Percentiles rank a stretch among this genome's conserved stretches.
These are phyloP conservation scores for Paracyprichromis sp. DNA, from an alignment of 2,113 vertebrate genomes.

Conservation along the genomic window DNA sequence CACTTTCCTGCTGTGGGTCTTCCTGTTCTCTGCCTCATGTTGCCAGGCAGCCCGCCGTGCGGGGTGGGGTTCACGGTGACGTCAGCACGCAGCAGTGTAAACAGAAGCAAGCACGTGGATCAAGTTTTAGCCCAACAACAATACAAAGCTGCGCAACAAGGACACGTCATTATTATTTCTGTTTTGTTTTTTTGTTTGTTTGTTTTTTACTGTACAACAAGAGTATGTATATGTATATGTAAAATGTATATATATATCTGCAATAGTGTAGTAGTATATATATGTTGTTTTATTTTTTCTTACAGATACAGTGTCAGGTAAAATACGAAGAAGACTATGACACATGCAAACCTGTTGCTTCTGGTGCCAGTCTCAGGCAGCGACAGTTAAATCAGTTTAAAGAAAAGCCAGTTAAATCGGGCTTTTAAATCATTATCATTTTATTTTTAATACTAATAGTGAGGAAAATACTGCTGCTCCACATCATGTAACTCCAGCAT, in stretches of 20 bases:
- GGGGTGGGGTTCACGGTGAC: slow-evolving; percentile 59
- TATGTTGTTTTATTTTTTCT: background rate
- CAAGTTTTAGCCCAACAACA: slow-evolving; percentile 27
- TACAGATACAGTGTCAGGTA: background rate
- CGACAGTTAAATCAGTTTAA: background rate
- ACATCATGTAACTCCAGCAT: background rate
- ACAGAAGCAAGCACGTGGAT: slow-evolving; percentile 67
- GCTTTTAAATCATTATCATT: background rate
- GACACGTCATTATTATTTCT: background rate
- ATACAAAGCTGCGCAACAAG: background rate
- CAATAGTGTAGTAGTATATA: background rate
- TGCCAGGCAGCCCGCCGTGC: slow-evolving; percentile 48
- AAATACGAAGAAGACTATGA: background rate
- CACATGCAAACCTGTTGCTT: background rate
- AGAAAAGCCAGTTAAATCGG: background rate
- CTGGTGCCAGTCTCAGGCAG: background rate
- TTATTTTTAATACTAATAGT: background rate
- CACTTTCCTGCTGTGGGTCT: slow-evolving; percentile 21
- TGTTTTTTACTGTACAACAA: background rate
- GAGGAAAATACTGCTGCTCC: background rate
- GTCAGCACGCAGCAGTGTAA: slow-evolving; percentile 66
- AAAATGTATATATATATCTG: background rate
- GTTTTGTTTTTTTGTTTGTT: background rate
- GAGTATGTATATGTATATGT: background rate
- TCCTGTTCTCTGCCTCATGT: slow-evolving; percentile 53